Evolutionary conservation across 2,113 vertebrate genomes (phyloP), one percentile per base, ranked within the genome.

Genomic region (Coptodon bakossiorum): DNA sequence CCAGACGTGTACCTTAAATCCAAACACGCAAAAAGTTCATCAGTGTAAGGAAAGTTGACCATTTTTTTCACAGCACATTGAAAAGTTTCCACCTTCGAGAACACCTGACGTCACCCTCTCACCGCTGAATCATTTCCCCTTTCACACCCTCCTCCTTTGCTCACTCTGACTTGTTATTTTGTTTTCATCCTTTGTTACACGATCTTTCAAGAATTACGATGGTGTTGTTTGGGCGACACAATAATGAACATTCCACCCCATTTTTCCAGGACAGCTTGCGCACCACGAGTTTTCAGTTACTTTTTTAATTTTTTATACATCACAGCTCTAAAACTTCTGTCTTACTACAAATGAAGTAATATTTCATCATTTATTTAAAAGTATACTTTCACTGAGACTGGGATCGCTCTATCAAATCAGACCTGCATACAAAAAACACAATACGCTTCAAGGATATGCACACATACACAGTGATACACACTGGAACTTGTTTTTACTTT

Each of bases 1-100:
- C 98, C 99, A 1, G 98, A 99, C 1, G 97, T 98, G 81, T 99
- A 99, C 89, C 99, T 99, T 95, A 81, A 54, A 78, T 13, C 78
- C 36, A 81, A 86, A 68, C 31, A 52, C 0, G 3, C 6, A 43
- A 14, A 22, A 1, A 13, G 45, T 61, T 63, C 8, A 31, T 31
- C 40, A 52, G 9, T 34, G 0, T 34, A n/a, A 50, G 4, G 24
- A 48, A 50, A 34, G 27, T 59, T 61, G 56, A 34, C 45, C 53
- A 16, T 61, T 71, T 52, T 45, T 43, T 34, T 22, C 2, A n/a
- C 1, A 50, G 4, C 24, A 53, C 14, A 6, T 19, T 50, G 45
- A 50, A 76, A 76, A 50, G 71, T 76, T 76, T 76, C 43, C 43
- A 48, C 27, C 71, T 50, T 76, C 5, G 10, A 50, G 71, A 78